Conservation (phyloP, 2,888 invertebrate species). For the Luffia ferchaultella region DNA sequence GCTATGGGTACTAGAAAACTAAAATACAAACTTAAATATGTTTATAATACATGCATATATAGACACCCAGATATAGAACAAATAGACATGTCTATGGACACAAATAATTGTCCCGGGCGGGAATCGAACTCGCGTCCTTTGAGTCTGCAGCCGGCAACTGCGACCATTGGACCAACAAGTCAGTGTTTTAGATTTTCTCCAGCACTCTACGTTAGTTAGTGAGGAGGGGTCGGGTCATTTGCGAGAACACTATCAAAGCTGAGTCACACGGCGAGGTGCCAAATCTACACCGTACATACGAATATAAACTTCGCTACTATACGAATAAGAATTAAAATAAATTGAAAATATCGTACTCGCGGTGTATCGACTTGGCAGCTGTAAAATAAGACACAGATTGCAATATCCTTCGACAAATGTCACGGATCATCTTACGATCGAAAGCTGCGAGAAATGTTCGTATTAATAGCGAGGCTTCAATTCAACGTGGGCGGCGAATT, state of each 20-base stretch:
- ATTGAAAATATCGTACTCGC: constrained; percentile 25
- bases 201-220: not conserved
- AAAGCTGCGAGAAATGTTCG: not conserved
- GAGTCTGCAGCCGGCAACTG: too few relatives aligned
- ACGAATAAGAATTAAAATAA: constrained; percentile 23
- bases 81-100: too few relatives aligned
- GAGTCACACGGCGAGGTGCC: constrained; percentile 49
- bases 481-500: not conserved
- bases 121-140: too few relatives aligned
- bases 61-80: too few relatives aligned
- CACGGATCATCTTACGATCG: constrained; percentile 32
- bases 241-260: constrained; percentile 14
- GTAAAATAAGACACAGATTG: constrained; percentile 44
- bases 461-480: not conserved
- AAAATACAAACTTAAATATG: too few relatives aligned
- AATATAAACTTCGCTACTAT: not conserved
- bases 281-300: constrained; percentile 20
- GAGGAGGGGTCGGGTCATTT: not conserved
- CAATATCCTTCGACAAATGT: constrained; percentile 36
- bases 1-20: too few relatives aligned
- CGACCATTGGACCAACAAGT: too few relatives aligned
- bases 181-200: too few relatives aligned
- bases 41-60: too few relatives aligned
- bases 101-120: too few relatives aligned
- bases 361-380: constrained; percentile 36